Base-by-base conservation (phyloP, 2,888 invertebrate genomes). In the Aphidoletes aphidimyza region DNA sequence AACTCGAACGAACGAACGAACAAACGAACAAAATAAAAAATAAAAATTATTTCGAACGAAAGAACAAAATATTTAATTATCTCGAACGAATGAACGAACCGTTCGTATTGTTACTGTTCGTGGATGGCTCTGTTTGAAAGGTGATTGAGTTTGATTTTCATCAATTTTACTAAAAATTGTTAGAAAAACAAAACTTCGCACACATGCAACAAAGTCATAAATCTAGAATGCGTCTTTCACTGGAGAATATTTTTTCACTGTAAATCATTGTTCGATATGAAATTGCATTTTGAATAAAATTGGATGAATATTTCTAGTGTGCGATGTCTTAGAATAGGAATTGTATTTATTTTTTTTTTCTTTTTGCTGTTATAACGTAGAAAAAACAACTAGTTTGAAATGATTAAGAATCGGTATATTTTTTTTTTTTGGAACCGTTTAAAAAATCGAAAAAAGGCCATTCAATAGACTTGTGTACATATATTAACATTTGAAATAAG, bases 301-400 rank as follows among this genome's bases (percentile, higher is more conserved):
- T 69, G 69, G 69, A 69, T 69, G 69, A 69, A 69, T 69, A 69
- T 30, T 69, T 69, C 69, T 69, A 69, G 69, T 69, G 69, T 69
- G 69, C 30, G 69, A 69, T 69, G 69, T 19, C 14, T 69, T 69
- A 69, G 30, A 14, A 69, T 30, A 30, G 34, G 34, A 34, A 69
- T 9, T 69, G 30, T 69, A 69, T 69, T 69, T 69, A 69, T 69
- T 69, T 26, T 30, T 22, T 26, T 11, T 69, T 9, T 69, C 9
- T 30, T n/a, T 17, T 9, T 14, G 30, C 26, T 69, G 26, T 30
- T 26, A 30, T 26, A 54, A 26, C 11, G 2, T 54, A 6, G 42
- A 42, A 42, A 42, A 42, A 42, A 14, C 42, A n/a, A 14, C 42
- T 14, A 42, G 42, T 42, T 42, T 42, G n/a, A n/a, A n/a, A n/a